A percentile compares a stretch with the other conserved stretches of the same genome.
Conservation (phyloP, 1,140 invertebrate genomes). For the honey bee (Apis mellifera) region Amel_HAv3.1 CM009941.2:1849501-1850000, state of each 20-base stretch:
- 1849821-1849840: slow-evolving; percentile 44
- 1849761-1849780: slow-evolving; percentile 76
- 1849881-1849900: slow-evolving; percentile 64
- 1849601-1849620: slow-evolving; percentile 60
- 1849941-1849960: slow-evolving; percentile 50
- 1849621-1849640: slow-evolving; percentile 49
- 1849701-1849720: slow-evolving; percentile 78
- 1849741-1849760: slow-evolving; percentile 81
- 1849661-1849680: slow-evolving; percentile 73
- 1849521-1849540: slow-evolving; percentile 33
- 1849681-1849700: slow-evolving; percentile 80
- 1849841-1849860: slow-evolving; percentile 61
- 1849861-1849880: slow-evolving; percentile 50
- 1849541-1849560: slow-evolving; percentile 27
- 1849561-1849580: slow-evolving; percentile 37
- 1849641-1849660: slow-evolving; percentile 60
- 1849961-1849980: slow-evolving; percentile 47
- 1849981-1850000: slow-evolving; percentile 33
- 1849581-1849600: slow-evolving; percentile 44
- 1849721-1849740: slow-evolving; percentile 78
- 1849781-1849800: slow-evolving; percentile 45
- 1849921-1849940: slow-evolving; percentile 68
- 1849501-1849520: slow-evolving; percentile 59
- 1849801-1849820: slow-evolving; percentile 60
- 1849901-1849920: slow-evolving; percentile 71